Conservation (phyloP, 64 coral and sea anemone genomes). For the Acropora yongei region DNA sequence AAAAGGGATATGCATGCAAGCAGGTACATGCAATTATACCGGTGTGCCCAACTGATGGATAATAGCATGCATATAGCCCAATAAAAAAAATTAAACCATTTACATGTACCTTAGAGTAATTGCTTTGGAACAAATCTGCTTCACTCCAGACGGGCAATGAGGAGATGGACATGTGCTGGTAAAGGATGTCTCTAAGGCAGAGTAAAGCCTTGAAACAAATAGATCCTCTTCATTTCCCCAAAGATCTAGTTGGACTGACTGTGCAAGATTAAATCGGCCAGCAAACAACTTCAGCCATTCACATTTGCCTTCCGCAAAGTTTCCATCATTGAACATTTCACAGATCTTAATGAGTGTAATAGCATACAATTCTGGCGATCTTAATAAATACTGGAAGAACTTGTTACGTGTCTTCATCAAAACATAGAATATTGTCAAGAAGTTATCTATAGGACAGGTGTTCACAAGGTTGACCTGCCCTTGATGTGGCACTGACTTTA, state of each 20-base stretch:
- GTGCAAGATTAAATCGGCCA: slow-evolving; percentile 30
- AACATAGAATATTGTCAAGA: slow-evolving; percentile 55
- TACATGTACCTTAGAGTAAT: slow-evolving; percentile 51
- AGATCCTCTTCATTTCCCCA: slow-evolving; percentile 44
- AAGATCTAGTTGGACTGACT: slow-evolving; percentile 26
- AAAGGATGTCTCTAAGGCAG: slow-evolving; percentile 53
- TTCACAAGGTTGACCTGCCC: slow-evolving; percentile 24
- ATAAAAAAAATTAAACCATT: slow-evolving; percentile 40
- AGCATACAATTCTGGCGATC: slow-evolving; percentile 37
- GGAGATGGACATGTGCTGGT: slow-evolving; percentile 44
- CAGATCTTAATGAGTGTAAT: slow-evolving; percentile 12
- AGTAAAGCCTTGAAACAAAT: slow-evolving; percentile 55
- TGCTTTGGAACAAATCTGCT: slow-evolving; percentile 50
- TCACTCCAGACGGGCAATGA: slow-evolving; percentile 46
- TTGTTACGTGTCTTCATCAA: slow-evolving; percentile 12
- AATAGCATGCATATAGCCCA: slow-evolving; percentile 48
- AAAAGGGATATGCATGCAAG: slow-evolving; percentile 22
- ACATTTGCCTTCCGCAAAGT: slow-evolving; percentile 53
- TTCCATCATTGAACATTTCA: slow-evolving; percentile 30
- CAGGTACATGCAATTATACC: slow-evolving; percentile 11
- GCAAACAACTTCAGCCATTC: slow-evolving; percentile 44
- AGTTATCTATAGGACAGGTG: slow-evolving; percentile 71
- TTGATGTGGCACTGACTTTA: slow-evolving; percentile 24
- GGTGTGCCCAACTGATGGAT: slow-evolving; percentile 28
- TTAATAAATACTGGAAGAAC: background rate